Evolutionary conservation across 1,140 invertebrate species (phyloP), one percentile per base, ranked within the genome.

Genomic region (Micrasema longulum): DNA sequence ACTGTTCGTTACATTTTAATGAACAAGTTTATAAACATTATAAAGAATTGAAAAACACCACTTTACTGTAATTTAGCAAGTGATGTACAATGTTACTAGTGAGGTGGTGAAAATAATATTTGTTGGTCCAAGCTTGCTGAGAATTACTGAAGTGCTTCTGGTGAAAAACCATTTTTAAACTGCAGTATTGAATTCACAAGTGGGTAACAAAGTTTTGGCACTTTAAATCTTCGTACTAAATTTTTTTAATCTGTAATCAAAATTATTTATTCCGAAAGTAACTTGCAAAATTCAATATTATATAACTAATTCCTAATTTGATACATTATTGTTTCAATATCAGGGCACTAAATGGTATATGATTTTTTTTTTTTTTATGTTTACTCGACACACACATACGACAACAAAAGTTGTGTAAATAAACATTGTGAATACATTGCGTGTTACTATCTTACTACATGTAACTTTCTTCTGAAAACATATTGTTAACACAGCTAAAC

Each of bases 341-440:
- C 71, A 73, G 72, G 72, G 72, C 72, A 73, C 72, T 73, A 73
- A 73, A 66, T 70, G 72, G 72, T 73, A 69, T 70, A 36, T 47
- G 50, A 20, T 66, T 64, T 69, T 69, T 69, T 53, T 69, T 62
- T 52, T 72, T 48, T 72, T 57, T 68, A 41, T 18, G 16, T 22
- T 60, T 41, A 60, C 36, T 41, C 35, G 41, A 41, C 26, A 55
- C n/a, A 41, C 57, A 45, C 60, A 64, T 41, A 43, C 23, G 60
- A 64, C 41, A 64, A 45, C 14, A 23, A 47, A 64, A 64, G 55
- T 41, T 38, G 55, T 18, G 38, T 38, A 60, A 60, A 60, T 38
- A 60, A 60, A 41, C 18, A 53, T 53, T 14, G 52, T 55, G 5
- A 12, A 31, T 5, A n/a, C n/a, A n/a, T 47, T 47, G n/a, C 5